Evolutionary conservation across 2,888 invertebrate species (phyloP).

Genomic region (Oscheius sp.): DNA sequence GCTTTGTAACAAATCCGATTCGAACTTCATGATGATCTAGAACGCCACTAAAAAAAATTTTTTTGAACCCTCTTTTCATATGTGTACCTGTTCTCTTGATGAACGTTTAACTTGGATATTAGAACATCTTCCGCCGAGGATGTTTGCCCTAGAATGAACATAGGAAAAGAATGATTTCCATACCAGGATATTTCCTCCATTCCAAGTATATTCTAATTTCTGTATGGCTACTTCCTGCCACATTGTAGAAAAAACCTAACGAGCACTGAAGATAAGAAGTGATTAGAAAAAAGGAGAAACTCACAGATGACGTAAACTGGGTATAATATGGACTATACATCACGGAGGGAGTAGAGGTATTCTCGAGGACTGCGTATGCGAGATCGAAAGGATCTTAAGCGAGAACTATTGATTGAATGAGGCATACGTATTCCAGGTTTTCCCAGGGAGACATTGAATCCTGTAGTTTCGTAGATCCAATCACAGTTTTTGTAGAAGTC

Average conservation of each 20-base stretch:
- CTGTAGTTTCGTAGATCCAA: neutral
- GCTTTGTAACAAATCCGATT: slow-evolving; percentile 15
- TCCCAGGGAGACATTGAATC: neutral
- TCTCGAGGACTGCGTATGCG: neutral
- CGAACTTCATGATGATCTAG: slow-evolving; percentile 14
- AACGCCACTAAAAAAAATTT: neutral
- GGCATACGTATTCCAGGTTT: neutral
- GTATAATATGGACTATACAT: slow-evolving; percentile 16
- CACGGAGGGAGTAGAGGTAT: neutral
- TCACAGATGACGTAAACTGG: slow-evolving; percentile 23
- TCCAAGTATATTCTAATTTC: slow-evolving; percentile 16
- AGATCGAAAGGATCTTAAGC: neutral
- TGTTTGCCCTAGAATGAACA: slow-evolving; percentile 4
- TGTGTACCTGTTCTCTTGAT: slow-evolving; percentile 8
- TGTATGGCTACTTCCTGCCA: neutral
- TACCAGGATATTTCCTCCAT: slow-evolving; percentile 24
- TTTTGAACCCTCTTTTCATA: neutral
- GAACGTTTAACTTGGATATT: neutral
- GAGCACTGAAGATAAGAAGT: slow-evolving; percentile 5
- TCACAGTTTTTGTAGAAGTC: slow-evolving; percentile 2
- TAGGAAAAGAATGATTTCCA: neutral
- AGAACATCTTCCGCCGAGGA: slow-evolving; percentile 3
- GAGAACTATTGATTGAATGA: neutral
- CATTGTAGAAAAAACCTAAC: slow-evolving; percentile 15
- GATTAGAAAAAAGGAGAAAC: neutral